A percentile compares a stretch with the other conserved stretches of the same genome.
Conservation (phyloP, 2,888 invertebrate species). For the Melanargia galathea region DNA sequence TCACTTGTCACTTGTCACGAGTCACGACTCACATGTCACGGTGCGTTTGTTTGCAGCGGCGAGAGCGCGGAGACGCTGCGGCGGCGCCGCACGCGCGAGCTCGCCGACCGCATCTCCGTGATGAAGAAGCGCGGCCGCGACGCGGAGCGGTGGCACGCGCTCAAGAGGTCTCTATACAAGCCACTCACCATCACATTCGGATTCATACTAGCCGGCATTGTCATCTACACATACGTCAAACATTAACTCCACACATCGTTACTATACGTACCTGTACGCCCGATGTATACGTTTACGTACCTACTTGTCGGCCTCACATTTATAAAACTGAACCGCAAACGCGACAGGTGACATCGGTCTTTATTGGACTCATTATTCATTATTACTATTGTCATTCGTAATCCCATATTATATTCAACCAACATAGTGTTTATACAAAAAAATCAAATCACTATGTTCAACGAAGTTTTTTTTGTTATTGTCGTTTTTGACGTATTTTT, state of each 20-base stretch:
- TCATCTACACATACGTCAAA: slow-evolving; percentile 83
- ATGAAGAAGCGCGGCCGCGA: slow-evolving; percentile 87
- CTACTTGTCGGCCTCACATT: not conserved
- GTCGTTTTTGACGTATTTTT: not conserved
- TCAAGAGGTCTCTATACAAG: slow-evolving; percentile 91
- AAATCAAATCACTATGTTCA: not conserved
- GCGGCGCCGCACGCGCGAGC: slow-evolving; percentile 57
- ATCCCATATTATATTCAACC: slow-evolving; percentile 1
- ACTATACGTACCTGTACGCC: not conserved
- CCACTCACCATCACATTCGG: slow-evolving; percentile 88
- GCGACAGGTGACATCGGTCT: not conserved
- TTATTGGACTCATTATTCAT: not conserved
- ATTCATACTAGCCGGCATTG: slow-evolving; percentile 85
- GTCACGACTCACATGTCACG: too few species aligned
- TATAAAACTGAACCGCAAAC: not conserved
- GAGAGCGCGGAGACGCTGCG: slow-evolving; percentile 51
- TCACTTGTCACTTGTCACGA: too few species aligned
- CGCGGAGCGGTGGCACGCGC: slow-evolving; percentile 86
- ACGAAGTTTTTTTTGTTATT: not conserved
- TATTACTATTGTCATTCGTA: not conserved
- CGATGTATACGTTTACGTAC: not conserved
- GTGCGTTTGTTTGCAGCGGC: slow-evolving; percentile 31
- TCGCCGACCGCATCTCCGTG: slow-evolving; percentile 61
- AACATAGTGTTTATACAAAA: not conserved
- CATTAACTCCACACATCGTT: slow-evolving; percentile 56